Conservation (phyloP, 2,797 vertebrate genomes). For the Columba guinea region DNA sequence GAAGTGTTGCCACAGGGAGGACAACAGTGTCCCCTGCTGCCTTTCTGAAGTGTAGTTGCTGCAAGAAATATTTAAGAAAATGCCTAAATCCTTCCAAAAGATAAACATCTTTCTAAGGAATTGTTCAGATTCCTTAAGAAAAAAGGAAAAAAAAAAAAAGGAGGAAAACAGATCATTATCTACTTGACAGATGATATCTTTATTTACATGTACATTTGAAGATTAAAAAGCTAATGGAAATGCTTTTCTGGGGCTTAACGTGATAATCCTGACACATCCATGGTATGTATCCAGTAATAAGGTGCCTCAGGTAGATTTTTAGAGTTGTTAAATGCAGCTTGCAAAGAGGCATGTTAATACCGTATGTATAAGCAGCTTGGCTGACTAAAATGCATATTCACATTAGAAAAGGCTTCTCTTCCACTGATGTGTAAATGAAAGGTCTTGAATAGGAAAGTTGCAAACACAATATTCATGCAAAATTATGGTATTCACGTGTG, state of each 20-base stretch:
- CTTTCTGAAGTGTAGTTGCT: background rate
- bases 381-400: background rate
- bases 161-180: background rate
- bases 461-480: background rate
- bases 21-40: slow-evolving; percentile 44
- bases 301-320: background rate
- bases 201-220: background rate
- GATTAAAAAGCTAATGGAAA: background rate
- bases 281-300: background rate
- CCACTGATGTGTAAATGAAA: background rate
- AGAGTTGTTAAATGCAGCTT: background rate
- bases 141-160: background rate
- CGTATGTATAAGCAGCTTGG: background rate
- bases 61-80: background rate
- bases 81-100: background rate
- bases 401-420: background rate
- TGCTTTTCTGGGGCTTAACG: background rate
- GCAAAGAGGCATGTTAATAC: background rate
- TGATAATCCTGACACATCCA: background rate
- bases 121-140: background rate
- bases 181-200: background rate
- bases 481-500: background rate
- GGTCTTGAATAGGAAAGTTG: background rate
- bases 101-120: background rate
- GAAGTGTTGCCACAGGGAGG: background rate